Percentiles rank a stretch among this genome's conserved stretches.
Evolutionary conservation across 2,113 vertebrate genomes (phyloP).

Genomic region (Okapia johnstoni): DNA sequence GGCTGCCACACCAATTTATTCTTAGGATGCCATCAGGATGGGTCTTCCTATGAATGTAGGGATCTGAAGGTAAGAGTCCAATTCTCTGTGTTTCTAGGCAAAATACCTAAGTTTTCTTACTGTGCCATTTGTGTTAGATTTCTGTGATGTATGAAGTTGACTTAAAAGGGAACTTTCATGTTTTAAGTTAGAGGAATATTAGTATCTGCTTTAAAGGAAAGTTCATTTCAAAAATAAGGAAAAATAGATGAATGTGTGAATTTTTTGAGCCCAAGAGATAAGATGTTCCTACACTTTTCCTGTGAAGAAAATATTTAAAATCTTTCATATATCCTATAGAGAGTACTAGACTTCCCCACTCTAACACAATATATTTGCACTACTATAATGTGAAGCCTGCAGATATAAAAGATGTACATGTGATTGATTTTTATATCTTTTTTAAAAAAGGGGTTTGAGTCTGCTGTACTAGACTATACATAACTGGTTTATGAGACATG

Average conservation of each 20-base stretch:
- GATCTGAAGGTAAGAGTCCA: neutral
- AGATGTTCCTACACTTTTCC: neutral
- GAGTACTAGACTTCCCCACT: neutral
- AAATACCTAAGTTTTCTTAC: neutral
- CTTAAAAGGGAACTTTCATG: slow-evolving; percentile 6
- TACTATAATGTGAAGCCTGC: neutral
- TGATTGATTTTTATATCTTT: neutral
- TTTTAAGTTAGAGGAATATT: neutral
- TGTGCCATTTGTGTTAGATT: neutral
- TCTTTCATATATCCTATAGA: neutral
- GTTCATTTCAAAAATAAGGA: neutral
- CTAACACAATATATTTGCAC: neutral
- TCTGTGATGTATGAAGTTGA: neutral
- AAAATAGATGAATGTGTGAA: neutral
- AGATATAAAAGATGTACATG: neutral
- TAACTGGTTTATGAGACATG: neutral
- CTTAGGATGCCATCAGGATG: neutral
- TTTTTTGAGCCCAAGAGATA: slow-evolving; percentile 16
- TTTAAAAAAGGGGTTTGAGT: neutral
- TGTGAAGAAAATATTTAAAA: slow-evolving; percentile 2
- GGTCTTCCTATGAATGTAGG: neutral
- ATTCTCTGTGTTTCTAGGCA: neutral
- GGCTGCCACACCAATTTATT: neutral
- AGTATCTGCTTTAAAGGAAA: neutral
- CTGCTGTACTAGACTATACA: neutral